Evolutionary conservation across 2,797 vertebrate genomes (phyloP), one percentile per base, ranked within the genome.

Genomic region (Mastacembelus armatus): DNA sequence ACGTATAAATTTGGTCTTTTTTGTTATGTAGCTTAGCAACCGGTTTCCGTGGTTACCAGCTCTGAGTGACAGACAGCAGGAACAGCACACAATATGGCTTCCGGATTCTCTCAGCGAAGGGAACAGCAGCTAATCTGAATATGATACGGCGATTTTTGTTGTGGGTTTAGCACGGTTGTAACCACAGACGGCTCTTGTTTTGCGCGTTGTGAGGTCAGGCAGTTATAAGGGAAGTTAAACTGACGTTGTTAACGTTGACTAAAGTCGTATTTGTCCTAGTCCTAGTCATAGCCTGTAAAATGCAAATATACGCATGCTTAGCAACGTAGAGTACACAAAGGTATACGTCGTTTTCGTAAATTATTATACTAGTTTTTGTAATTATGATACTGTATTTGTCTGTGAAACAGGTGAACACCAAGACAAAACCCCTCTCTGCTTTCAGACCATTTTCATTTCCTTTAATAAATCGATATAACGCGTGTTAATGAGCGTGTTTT

Each of bases 11-110:
- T 89, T 91, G 81, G 80, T 78, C 87, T 92, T 92, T 93, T 95
- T 93, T 98, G 95, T 98, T 97, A 94, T 96, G 95, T 94, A 82
- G 91, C 96, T 86, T 82, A 88, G 96, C 95, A 96, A 97, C 96
- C 59, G 33, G 92, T 93, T 93, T 88, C 89, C 88, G 11, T 85
- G 67, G 91, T 54, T 92, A 95, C 95, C 75, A 22, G 59, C 63
- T 82, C 15, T 79, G 81, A 80, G 68, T 85, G 83, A 90, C 81
- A 81, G 80, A 58, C 66, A 78, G 68, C 80, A 47, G 80, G 80
- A 47, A 80, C 58, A 29, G 57, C 71, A 75, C 71, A 83, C 84
- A 85, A 83, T 50, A 85, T 88, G 85, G 85, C 88, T 90, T 90
- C 89, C 91, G 86, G 85, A 71, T 91, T 90, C 76, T 66, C 78